A percentile compares a stretch with the other conserved stretches of the same genome.
phyloP scores from a whole-genome alignment of 1,140 invertebrate species.

The Charaxes varanes region DNA sequence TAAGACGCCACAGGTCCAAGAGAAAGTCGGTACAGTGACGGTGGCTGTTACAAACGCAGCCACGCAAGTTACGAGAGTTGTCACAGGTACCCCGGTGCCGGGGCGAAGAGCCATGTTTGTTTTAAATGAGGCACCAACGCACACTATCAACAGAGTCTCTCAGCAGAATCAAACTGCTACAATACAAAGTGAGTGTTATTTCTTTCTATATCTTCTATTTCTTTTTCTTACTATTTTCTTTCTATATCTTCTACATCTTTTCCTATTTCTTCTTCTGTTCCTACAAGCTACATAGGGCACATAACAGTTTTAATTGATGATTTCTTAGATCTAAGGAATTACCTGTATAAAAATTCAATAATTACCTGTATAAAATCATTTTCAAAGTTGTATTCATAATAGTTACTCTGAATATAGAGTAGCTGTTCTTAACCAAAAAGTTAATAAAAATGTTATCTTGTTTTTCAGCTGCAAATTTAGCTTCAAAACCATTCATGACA shows the following conservation, averaged over 20 bases:
- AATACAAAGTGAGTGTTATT: conserved; percentile 58
- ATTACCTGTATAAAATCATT: too few relatives aligned
- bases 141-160: conserved; percentile 56
- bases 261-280: too few relatives aligned
- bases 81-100: conserved; percentile 46
- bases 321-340: too few relatives aligned
- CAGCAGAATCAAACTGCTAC: conserved; percentile 68
- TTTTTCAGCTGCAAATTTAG: conserved; percentile 52
- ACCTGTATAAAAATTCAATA: too few relatives aligned
- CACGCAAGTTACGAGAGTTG: conserved; percentile 57
- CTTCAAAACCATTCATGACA: conserved; percentile 75
- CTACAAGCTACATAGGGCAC: too few relatives aligned
- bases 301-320: too few relatives aligned
- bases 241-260: too few relatives aligned
- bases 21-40: conserved; percentile 59
- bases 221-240: too few relatives aligned
- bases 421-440: conserved; percentile 3
- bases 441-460: conserved; percentile 5
- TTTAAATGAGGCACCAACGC: conserved; percentile 60
- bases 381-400: too few relatives aligned
- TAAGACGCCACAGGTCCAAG: conserved; percentile 68
- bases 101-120: conserved; percentile 67
- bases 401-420: too few relatives aligned
- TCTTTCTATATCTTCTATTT: too few relatives aligned
- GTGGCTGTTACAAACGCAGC: conserved; percentile 56